phyloP scores from a whole-genome alignment of 1,140 invertebrate genomes.

The Cyrtorhinus lividipennis region DNA sequence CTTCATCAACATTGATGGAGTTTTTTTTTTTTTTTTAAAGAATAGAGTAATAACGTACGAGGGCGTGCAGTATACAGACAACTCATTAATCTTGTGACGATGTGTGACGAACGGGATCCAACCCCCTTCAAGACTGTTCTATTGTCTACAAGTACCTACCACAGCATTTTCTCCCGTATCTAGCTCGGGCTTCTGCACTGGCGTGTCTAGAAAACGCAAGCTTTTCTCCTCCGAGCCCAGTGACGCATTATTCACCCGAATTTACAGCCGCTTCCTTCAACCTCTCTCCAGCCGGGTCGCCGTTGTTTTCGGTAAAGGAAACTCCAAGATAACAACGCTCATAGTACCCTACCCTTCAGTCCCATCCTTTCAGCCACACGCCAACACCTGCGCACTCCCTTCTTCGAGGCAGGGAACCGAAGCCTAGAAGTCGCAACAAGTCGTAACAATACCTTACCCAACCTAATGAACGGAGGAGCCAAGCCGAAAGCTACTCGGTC shows the following conservation, averaged over 20 bases:
- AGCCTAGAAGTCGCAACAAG: neutral
- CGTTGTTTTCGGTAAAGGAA: neutral
- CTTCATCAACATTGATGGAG: no score
- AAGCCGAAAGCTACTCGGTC: neutral
- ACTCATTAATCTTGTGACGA: no score
- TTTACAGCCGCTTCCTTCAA: neutral
- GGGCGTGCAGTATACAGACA: no score
- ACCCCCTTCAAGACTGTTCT: no score
- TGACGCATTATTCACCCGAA: neutral
- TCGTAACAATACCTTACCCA: conserved; percentile 3
- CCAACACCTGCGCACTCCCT: neutral
- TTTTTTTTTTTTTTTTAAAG: no score
- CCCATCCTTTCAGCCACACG: neutral
- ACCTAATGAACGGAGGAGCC: neutral
- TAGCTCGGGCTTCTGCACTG: no score
- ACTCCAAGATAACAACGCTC: neutral
- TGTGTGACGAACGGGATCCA: no score
- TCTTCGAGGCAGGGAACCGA: neutral
- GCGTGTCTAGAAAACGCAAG: no score
- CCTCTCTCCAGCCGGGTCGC: neutral
- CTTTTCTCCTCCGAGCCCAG: no score
- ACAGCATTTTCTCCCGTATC: no score
- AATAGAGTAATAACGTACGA: no score
- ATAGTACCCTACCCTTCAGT: neutral
- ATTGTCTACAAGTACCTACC: no score